Evolutionary conservation across 2,113 vertebrate genomes (phyloP).

Genomic region (Heterocephalus glaber): DNA sequence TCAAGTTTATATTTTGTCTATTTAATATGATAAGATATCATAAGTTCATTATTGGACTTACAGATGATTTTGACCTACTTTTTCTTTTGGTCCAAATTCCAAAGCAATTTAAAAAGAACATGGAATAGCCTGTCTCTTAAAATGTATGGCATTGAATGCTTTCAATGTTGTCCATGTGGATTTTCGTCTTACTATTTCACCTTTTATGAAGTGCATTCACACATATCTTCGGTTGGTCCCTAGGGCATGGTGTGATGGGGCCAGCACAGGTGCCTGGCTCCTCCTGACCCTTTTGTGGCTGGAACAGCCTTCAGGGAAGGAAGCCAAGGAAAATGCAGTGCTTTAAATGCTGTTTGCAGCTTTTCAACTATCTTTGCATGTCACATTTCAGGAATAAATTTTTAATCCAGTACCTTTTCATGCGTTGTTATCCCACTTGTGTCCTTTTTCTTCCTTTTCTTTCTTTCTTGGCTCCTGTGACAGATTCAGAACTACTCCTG

Average conservation of each 20-base stretch:
- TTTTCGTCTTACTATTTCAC: neutral
- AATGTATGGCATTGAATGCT: neutral
- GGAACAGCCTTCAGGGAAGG: neutral
- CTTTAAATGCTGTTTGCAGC: neutral
- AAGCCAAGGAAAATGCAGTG: neutral
- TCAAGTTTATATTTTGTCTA: neutral
- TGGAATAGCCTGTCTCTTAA: neutral
- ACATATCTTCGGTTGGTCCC: neutral
- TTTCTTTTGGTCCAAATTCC: neutral
- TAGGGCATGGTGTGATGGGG: neutral
- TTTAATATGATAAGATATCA: neutral
- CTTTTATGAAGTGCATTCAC: neutral
- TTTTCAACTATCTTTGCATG: neutral
- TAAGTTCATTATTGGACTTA: slow-evolving; percentile 11
- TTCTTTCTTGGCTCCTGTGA: neutral
- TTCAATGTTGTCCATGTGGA: neutral
- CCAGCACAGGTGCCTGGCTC: slow-evolving; percentile 25
- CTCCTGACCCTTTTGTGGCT: neutral
- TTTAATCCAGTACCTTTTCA: slow-evolving; percentile 25
- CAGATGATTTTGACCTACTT: neutral
- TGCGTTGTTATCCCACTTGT: neutral
- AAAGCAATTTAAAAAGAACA: neutral
- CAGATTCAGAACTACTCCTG: neutral
- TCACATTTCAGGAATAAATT: slow-evolving; percentile 8
- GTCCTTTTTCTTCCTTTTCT: neutral